Conservation (phyloP, 2,888 invertebrate genomes). For the Rhagium mordax region DNA sequence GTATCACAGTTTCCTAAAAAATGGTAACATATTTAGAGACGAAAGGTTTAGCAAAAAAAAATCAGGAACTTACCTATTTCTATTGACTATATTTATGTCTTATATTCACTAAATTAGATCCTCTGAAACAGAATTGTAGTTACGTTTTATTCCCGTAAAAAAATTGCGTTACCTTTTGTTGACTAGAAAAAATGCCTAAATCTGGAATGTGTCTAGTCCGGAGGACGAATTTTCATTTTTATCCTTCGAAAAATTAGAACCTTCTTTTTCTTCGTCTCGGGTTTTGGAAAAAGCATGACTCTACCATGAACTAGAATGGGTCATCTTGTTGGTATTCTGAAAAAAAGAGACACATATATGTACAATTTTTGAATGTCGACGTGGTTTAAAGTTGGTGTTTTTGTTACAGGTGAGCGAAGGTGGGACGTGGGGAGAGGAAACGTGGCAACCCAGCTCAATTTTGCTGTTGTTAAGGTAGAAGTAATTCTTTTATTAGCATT, state of each 20-base stretch:
- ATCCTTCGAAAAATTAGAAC: conserved; percentile 50
- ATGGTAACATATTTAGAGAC: no score
- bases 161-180: conserved; percentile 37
- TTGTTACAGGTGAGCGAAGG: conserved; percentile 3
- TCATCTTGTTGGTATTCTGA: conserved; percentile 40
- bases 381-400: neutral
- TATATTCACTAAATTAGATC: neutral
- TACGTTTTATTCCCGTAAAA: neutral
- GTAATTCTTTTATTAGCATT: no score
- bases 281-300: conserved; percentile 50
- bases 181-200: conserved; percentile 42
- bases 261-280: conserved; percentile 46
- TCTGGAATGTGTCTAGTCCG: conserved; percentile 53
- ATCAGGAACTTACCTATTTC: no score
- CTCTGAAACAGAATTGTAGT: neutral
- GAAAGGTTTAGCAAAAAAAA: no score
- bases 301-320: conserved; percentile 3
- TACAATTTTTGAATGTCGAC: neutral
- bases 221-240: conserved; percentile 63
- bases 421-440: neutral
- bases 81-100: no score
- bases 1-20: conserved; percentile 48
- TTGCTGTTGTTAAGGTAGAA: no score
- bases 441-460: no score
- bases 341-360: conserved; percentile 28